Evolutionary conservation across 2,113 vertebrate species (phyloP), one percentile per base, ranked within the genome.

Genomic region (Shinisaurus crocodilurus): DNA sequence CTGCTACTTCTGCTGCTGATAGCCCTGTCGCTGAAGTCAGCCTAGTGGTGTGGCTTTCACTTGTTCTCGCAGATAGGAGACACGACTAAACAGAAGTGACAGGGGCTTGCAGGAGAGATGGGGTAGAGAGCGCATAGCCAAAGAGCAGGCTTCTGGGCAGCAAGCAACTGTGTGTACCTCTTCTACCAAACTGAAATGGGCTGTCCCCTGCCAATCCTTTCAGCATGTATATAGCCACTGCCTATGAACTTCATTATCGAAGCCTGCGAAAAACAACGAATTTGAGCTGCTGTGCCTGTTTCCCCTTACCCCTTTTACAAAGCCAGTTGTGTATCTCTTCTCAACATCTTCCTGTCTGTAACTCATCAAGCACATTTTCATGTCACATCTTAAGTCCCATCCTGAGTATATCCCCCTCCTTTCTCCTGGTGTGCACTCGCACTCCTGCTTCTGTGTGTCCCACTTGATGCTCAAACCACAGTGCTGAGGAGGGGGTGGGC

Each of bases 11-110:
- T 85, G 82, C 69, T 82, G 89, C 50, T 20, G 15, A 87, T 69
- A 74, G 40, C 72, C 5, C 7, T 92, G 29, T 27, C 37, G 87
- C 67, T 6, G 85, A 60, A 89, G 86, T 70, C 34, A 90, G 63
- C 63, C 82, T 7, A 16, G 60, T 37, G 54, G 32, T 50, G 43
- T 92, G 76, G n/a, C 40, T 93, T 93, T 92, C n/a, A 65, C 8
- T 90, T 90, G 40, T 92, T 92, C 57, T 79, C 45, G 40, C 48
- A 72, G 89, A 40, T 40, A 69, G 72, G 72, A 92, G 54, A 94
- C 67, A 72, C 16, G 15, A 57, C 92, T 93, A 83, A 32, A 45
- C 75, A 72, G 50, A 91, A 89, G 87, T 91, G 90, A 91, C 90
- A 85, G 63, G 76, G 65, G 45, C 90, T 85, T 72, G 65, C 82